phyloP scores from a whole-genome alignment of 1,140 invertebrate genomes.

The Paraescarpia echinospica region DNA sequence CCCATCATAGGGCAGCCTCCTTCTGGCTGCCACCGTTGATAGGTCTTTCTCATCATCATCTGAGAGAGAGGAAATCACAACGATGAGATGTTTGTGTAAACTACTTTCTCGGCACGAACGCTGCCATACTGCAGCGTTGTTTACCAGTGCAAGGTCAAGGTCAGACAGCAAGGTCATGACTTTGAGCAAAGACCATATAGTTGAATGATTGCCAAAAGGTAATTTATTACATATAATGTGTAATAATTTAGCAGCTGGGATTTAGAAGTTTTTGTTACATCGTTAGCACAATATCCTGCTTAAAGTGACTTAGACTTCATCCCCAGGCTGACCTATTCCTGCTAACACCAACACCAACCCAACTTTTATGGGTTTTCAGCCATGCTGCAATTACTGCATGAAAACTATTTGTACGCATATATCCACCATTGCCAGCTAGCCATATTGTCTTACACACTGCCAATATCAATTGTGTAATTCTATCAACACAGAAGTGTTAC shows the following conservation, averaged over 20 bases:
- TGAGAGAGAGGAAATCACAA: background rate
- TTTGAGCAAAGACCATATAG: background rate
- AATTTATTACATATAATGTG: background rate
- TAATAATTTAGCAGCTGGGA: no score
- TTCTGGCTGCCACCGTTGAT: background rate
- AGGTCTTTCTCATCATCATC: background rate
- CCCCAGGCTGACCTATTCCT: no score
- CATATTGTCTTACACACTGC: no score
- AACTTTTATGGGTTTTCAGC: no score
- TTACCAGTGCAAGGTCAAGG: background rate
- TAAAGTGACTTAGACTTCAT: no score
- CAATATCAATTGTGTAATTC: background rate
- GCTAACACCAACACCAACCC: no score
- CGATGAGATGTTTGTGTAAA: background rate
- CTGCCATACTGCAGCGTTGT: background rate
- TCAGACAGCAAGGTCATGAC: background rate
- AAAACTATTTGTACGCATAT: no score
- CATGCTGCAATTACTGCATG: no score
- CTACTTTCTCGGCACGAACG: no score
- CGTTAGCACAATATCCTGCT: no score
- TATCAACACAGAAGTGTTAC: background rate
- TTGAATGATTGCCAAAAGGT: background rate
- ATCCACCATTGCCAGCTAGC: no score
- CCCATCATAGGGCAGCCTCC: background rate
- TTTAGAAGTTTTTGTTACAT: background rate